Percentiles rank a stretch among this genome's conserved stretches.
Evolutionary conservation across 2,797 vertebrate species (phyloP).

Genomic region (Avahi laniger): DNA sequence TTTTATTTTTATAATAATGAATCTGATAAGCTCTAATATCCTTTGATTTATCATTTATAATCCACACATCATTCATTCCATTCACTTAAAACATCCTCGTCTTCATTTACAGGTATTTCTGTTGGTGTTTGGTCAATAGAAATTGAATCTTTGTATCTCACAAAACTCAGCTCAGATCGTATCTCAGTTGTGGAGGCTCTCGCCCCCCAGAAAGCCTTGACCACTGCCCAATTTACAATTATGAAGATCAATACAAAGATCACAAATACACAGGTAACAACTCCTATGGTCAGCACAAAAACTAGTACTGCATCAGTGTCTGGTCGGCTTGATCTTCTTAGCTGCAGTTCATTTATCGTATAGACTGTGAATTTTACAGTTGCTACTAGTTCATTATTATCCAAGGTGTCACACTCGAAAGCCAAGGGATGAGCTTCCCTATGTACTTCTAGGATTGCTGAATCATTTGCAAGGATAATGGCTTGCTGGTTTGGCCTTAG

Average conservation of each 20-base stretch:
- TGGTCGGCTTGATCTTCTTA: neutral
- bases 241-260: constrained; percentile 78
- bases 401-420: constrained; percentile 78
- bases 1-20: constrained; percentile 77
- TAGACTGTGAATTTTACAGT: constrained; percentile 81
- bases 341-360: constrained; percentile 67
- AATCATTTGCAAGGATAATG: constrained; percentile 74
- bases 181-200: constrained; percentile 50
- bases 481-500: constrained; percentile 75
- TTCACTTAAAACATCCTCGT: constrained; percentile 53
- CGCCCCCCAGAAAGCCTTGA: constrained; percentile 74
- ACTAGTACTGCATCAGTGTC: constrained; percentile 65
- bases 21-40: constrained; percentile 37
- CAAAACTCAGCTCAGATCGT: constrained; percentile 41
- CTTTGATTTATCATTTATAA: constrained; percentile 51
- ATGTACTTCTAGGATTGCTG: constrained; percentile 74
- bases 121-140: constrained; percentile 47
- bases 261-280: constrained; percentile 67
- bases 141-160: constrained; percentile 44
- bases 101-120: constrained; percentile 17
- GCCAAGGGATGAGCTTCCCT: constrained; percentile 65
- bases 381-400: constrained; percentile 76
- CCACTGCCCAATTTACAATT: constrained; percentile 71
- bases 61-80: constrained; percentile 64
- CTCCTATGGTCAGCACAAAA: constrained; percentile 74